Evolutionary conservation across 1,140 invertebrate species (phyloP).

Genomic region (Medauroidea extradentata): DNA sequence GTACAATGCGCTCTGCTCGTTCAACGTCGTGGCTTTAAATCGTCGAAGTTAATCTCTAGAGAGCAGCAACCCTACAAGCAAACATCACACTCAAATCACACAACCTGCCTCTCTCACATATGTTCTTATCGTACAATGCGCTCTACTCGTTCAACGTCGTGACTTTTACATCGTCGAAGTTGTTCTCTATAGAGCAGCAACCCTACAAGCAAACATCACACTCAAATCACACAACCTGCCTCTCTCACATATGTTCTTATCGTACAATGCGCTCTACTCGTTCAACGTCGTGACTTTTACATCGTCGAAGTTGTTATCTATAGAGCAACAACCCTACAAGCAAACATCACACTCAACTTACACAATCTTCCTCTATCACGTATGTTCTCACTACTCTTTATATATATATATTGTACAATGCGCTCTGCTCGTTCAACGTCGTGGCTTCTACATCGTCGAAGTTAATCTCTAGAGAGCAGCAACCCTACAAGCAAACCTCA

Average conservation of each 20-base stretch:
- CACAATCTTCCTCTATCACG: not conserved
- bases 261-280: conserved; percentile 80
- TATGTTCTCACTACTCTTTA: not conserved
- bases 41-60: conserved; percentile 87
- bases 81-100: not conserved
- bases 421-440: conserved; percentile 90
- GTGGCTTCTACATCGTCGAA: conserved; percentile 98
- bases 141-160: conserved; percentile 93
- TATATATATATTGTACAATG: conserved; percentile 87
- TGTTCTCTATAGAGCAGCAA: conserved; percentile 71
- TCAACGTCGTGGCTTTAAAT: conserved; percentile 94
- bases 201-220: conserved; percentile 52
- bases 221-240: not conserved
- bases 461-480: conserved; percentile 73
- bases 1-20: conserved; percentile 84
- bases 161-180: conserved; percentile 96
- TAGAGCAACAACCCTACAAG: conserved; percentile 60
- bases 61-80: conserved; percentile 59
- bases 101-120: too few relatives aligned
- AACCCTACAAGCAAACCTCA: conserved; percentile 55
- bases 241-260: not conserved
- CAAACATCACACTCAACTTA: conserved; percentile 8
- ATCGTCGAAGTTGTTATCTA: conserved; percentile 91
- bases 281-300: conserved; percentile 95
- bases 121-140: conserved; percentile 54